Evolutionary conservation across 2,888 invertebrate genomes (phyloP), one percentile per base, ranked within the genome.

Genomic region (Chirona hameri): DNA sequence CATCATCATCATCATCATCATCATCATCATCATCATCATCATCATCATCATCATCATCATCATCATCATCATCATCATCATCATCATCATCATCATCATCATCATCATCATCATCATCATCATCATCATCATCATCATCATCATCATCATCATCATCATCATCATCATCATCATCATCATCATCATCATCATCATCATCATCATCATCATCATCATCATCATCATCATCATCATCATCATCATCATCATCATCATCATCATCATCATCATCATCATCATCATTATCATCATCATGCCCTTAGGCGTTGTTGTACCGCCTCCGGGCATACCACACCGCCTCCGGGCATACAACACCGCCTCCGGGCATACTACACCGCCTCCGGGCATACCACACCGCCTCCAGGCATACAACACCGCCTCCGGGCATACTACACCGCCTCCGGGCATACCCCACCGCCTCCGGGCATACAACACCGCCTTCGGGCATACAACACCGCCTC

Each of bases 1-100:
- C n/a, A 65, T 65, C n/a, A 65, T 65, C n/a, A 65, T 65, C n/a
- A 65, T 65, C n/a, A 65, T 65, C n/a, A 65, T 65, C n/a, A 65
- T 65, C n/a, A 65, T 65, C n/a, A 65, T 65, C n/a, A 65, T 65
- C n/a, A 65, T 65, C n/a, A 65, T 65, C n/a, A 65, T 65, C n/a
- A 65, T 65, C n/a, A 65, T 65, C n/a, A 65, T 65, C n/a, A 65
- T 65, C n/a, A 65, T 65, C n/a, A 65, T 65, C n/a, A 65, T 65
- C n/a, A 65, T 65, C n/a, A 65, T 65, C n/a, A 65, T 65, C n/a
- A 65, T 65, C n/a, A 65, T 65, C n/a, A 65, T 65, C n/a, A 65
- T 65, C n/a, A 65, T 65, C n/a, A 65, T 65, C n/a, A 65, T 65
- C 65, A 65, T 65, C n/a, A 65, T 65, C n/a, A 65, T 65, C n/a